Evolutionary conservation across 2,797 vertebrate genomes (phyloP).

Genomic region (Smutsia temminckii): DNA sequence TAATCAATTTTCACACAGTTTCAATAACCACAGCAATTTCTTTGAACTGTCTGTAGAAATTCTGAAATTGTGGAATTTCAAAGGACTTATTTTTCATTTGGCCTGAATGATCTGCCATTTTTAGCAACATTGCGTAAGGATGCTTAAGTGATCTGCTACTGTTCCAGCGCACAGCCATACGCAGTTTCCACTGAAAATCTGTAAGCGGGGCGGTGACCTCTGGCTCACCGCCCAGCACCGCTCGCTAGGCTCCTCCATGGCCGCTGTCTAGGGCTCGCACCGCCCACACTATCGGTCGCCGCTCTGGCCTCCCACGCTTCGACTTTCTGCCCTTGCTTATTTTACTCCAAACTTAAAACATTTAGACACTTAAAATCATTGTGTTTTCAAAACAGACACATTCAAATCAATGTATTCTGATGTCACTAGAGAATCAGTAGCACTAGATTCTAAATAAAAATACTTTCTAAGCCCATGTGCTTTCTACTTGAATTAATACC

Average conservation of each 20-base stretch:
- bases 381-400: background rate
- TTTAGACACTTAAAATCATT: background rate
- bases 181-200: slow-evolving; percentile 96
- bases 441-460: background rate
- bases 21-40: slow-evolving; percentile 94
- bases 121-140: slow-evolving; percentile 90
- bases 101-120: slow-evolving; percentile 90
- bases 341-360: background rate
- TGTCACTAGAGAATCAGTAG: slow-evolving; percentile 39
- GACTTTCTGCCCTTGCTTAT: background rate
- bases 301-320: too few species aligned
- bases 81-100: slow-evolving; percentile 91
- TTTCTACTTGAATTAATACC: background rate
- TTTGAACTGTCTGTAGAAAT: slow-evolving; percentile 93
- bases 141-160: slow-evolving; percentile 94
- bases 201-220: slow-evolving; percentile 86
- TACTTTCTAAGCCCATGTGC: background rate
- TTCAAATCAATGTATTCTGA: background rate
- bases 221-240: background rate
- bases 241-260: too few species aligned
- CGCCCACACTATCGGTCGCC: too few species aligned
- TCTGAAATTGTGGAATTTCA: slow-evolving; percentile 96
- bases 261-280: background rate
- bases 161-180: slow-evolving; percentile 94
- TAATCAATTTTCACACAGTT: slow-evolving; percentile 87